Percentiles rank a stretch among this genome's conserved stretches.
These are phyloP conservation scores for Hydra vulgaris DNA, from an alignment of 30 jellyfish, hydroid and myxozoan genomes.

Conservation along the genomic window DNA sequence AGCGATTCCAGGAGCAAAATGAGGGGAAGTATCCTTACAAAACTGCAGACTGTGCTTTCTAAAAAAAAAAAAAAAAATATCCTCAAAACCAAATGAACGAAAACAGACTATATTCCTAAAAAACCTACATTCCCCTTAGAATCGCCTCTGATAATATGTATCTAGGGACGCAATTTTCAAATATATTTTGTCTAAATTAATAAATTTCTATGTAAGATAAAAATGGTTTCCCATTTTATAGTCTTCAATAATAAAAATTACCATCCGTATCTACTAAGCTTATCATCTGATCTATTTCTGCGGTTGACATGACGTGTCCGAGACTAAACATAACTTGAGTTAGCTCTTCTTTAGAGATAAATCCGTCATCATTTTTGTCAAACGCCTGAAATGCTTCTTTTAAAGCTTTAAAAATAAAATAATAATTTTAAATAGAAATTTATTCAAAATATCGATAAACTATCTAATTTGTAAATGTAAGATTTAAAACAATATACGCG, in stretches of 20 bases:
- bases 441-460: not conserved
- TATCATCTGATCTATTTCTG: constrained; percentile 20
- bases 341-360: constrained; percentile 21
- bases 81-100: no score
- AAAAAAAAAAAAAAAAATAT: no score
- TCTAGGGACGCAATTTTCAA: no score
- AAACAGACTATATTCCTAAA: no score
- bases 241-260: not conserved
- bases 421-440: not conserved
- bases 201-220: no score
- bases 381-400: constrained; percentile 12
- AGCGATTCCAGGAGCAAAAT: no score
- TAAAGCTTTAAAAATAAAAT: not conserved
- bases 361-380: constrained; percentile 30
- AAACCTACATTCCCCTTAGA: no score
- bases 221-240: no score
- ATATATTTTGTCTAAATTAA: no score
- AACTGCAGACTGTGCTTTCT: no score
- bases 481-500: not conserved
- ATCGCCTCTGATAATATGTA: no score
- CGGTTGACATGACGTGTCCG: constrained; percentile 20
- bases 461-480: not conserved
- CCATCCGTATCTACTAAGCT: constrained; percentile 21
- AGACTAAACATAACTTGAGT: constrained; percentile 19
- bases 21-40: no score